Base-by-base conservation (phyloP, 35 echinoderm and acorn worm genomes). In the Chiridota heheva region DNA sequence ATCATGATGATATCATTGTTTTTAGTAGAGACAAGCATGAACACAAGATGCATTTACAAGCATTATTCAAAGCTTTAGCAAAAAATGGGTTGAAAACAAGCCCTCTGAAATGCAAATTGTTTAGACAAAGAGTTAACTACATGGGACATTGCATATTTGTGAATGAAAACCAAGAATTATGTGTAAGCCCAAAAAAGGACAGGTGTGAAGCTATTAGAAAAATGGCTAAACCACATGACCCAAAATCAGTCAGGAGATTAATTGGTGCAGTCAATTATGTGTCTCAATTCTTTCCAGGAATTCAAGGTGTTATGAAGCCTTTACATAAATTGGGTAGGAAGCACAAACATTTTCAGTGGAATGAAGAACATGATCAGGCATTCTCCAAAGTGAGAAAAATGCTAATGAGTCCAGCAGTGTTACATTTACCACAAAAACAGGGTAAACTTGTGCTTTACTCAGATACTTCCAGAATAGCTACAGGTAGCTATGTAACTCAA, bases 401-500 rank as follows among this genome's bases (percentile, higher is more conserved):
- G 16, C 68, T 82, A 63, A 31, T 17, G 40, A 82, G 70, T 28
- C 61, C 80, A 15, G 16, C 80, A 2, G 46, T 72, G 12, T 41
- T 72, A 24, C 29, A 72, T 38, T 36, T 84, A 67, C 76, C 55
- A 5, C 51, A 38, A 40, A 80, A 36, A 13, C 33, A 25, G 16
- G 81, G 81, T 27, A 39, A 44, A 58, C 72, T 84, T 25, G 51
- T 7, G 36, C 29, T 84, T 10, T 84, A 84, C 37, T 72, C 65
- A 34, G 81, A 84, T 46, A 84, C 81, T 0, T 84, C 81, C 13
- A 2, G 81, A 1, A 58, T 45, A 15, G 81, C 81, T 5, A 72
- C 81, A 2, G 81, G 81, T 28, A 72, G 65, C 2, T 84, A 84
- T 40, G 27, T 72, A 35, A 84, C 81, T n/a, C 81, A 84, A 58